phyloP scores from a whole-genome alignment of 2,797 vertebrate genomes.

The Picus viridis region DNA sequence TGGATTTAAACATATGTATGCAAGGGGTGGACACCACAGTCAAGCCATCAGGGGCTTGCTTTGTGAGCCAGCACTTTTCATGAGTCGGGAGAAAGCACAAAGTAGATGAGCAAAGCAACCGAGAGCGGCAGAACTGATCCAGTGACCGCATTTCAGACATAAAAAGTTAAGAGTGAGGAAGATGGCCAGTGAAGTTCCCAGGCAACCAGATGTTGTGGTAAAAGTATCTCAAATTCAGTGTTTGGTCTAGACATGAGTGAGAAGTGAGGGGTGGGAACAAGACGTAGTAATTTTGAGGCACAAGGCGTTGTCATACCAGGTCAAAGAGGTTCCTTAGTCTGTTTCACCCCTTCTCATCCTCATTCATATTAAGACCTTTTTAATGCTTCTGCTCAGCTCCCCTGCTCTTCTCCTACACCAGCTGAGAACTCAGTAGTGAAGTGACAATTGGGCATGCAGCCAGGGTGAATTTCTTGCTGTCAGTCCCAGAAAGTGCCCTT shows the following conservation, averaged over 20 bases:
- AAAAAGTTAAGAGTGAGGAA: slow-evolving; percentile 59
- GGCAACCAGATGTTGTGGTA: slow-evolving; percentile 65
- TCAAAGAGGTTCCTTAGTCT: slow-evolving; percentile 32
- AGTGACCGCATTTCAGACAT: slow-evolving; percentile 72
- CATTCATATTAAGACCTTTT: slow-evolving; percentile 20
- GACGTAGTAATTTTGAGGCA: slow-evolving; percentile 69
- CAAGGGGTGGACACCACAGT: slow-evolving; percentile 51
- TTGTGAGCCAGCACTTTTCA: slow-evolving; percentile 62
- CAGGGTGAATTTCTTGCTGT: neutral
- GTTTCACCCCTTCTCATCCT: slow-evolving; percentile 33
- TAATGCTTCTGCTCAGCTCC: slow-evolving; percentile 11
- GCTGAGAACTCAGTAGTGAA: neutral
- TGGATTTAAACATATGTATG: slow-evolving; percentile 31
- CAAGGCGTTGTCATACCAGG: neutral
- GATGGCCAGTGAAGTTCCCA: slow-evolving; percentile 45
- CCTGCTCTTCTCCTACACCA: neutral
- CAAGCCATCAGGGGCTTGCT: slow-evolving; percentile 40
- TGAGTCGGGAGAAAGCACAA: slow-evolving; percentile 75
- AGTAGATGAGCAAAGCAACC: slow-evolving; percentile 54
- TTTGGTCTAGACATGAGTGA: slow-evolving; percentile 74
- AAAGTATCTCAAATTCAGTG: slow-evolving; percentile 41
- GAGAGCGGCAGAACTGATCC: slow-evolving; percentile 66
- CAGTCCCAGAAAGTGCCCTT: neutral
- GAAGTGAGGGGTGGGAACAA: slow-evolving; percentile 70
- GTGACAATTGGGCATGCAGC: neutral